Base-by-base conservation (phyloP, 23 tunicate species). In the Ciona savignyi region DNA sequence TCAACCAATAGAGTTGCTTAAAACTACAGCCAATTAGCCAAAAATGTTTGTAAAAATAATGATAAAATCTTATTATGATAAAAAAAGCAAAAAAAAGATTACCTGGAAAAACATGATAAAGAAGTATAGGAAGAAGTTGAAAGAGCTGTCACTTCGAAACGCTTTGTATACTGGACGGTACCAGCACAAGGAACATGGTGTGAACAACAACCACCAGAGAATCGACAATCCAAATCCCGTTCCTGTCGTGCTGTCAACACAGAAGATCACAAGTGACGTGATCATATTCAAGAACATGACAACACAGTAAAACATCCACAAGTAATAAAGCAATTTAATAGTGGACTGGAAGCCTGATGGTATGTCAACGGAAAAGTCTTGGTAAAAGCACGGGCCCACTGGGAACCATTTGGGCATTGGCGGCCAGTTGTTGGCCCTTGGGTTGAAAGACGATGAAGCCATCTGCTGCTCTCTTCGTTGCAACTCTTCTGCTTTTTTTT, bases 71-170 rank as follows among this genome's bases (percentile, higher is more conserved):
- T 42, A 42, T 42, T 42, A 42, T 6, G 56, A 42, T 15, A 42
- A 15, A 42, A 42, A 42, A 42, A 6, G 9, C 56, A 42, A 42
- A 42, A 42, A 42, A 42, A 42, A 6, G 9, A 42, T 42, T 80
- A 94, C 99, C 90, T 94, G 99, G 69, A 80, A 87, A 75, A 94
- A 94, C 88, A 94, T 82, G 63, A 94, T 83, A 77, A 94, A 94
- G 81, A 94, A 94, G 34, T 77, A 94, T 26, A 83, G 35, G 77
- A 94, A 94, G 81, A 94, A 94, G 48, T 83, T 85, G 80, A 94
- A 94, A 32, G 99, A 94, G 65, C 95, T 86, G 79, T 94, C 99
- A 70, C 82, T 89, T 70, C 83, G 78, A 68, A 94, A 94, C 0
- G 99, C 99, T 30, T 79, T 94, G 79, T 94, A 94, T 0, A 72